Percentiles rank a stretch among this genome's conserved stretches.
Conservation (phyloP, 2,797 vertebrate species). For the Sylvia borin region DNA sequence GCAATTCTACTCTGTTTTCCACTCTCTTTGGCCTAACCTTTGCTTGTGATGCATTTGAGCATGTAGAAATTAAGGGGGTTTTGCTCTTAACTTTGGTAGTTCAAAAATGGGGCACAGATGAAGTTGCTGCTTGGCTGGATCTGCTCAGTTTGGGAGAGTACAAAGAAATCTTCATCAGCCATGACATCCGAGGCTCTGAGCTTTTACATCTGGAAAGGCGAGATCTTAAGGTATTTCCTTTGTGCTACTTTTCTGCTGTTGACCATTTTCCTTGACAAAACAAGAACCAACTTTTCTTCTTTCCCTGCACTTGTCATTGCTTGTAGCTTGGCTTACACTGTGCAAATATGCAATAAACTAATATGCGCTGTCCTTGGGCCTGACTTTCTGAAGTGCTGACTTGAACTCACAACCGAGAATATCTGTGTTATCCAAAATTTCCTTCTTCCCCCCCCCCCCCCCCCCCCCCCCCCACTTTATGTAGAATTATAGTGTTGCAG, state of each 20-base stretch:
- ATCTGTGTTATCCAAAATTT: not conserved
- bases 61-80: constrained; percentile 90
- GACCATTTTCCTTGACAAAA: constrained; percentile 67
- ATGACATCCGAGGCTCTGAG: constrained; percentile 99
- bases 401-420: constrained; percentile 34
- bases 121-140: constrained; percentile 99
- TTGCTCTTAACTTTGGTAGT: constrained; percentile 96
- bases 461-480: too few relatives aligned
- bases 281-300: constrained; percentile 64
- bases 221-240: constrained; percentile 96
- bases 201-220: constrained; percentile 99
- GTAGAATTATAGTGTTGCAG: not conserved
- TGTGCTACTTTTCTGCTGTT: constrained; percentile 80
- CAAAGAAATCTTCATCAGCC: constrained; percentile 97
- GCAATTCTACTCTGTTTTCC: constrained; percentile 80
- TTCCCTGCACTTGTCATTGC: constrained; percentile 76
- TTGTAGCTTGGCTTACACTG: constrained; percentile 89
- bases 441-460: too few relatives aligned
- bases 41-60: constrained; percentile 87
- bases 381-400: constrained; percentile 57
- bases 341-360: constrained; percentile 71
- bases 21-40: constrained; percentile 83
- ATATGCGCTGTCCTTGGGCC: constrained; percentile 50
- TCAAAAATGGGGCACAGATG: constrained; percentile 99
- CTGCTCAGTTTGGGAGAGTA: constrained; percentile 99